Percentiles rank a stretch among this genome's conserved stretches.
Evolutionary conservation across 2,797 vertebrate species (phyloP).

Genomic region (Sebastes iracundus): DNA sequence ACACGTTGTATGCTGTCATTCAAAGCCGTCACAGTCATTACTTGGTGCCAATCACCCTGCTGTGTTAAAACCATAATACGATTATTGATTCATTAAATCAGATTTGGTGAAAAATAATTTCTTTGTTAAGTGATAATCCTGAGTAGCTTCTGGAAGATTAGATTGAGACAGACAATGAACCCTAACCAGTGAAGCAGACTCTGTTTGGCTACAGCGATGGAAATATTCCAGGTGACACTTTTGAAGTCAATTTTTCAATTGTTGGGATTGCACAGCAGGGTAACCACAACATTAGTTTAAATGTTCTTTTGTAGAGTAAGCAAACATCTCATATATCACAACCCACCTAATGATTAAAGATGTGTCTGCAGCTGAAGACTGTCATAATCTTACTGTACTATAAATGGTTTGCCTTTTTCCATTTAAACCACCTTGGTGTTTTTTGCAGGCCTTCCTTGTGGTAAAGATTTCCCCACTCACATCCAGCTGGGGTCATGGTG

Average conservation of each 20-base stretch:
- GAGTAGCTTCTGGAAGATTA: constrained; percentile 42
- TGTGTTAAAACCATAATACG: constrained; percentile 53
- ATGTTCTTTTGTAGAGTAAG: background rate
- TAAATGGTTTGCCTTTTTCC: background rate
- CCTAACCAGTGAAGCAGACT: constrained; percentile 1
- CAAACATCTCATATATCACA: background rate
- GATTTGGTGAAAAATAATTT: constrained; percentile 38
- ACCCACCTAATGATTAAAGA: background rate
- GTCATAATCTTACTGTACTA: background rate
- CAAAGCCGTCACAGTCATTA: constrained; percentile 31
- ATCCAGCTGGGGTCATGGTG: constrained; percentile 46
- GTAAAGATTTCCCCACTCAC: constrained; percentile 29
- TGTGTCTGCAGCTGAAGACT: background rate
- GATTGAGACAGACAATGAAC: constrained; percentile 29
- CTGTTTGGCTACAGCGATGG: background rate
- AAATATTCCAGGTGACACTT: constrained; percentile 20
- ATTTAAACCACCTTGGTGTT: constrained; percentile 14
- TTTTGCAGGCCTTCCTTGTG: constrained; percentile 16
- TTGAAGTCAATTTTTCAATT: background rate
- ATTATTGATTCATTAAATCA: constrained; percentile 59
- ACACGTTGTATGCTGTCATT: constrained; percentile 23
- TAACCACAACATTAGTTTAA: background rate
- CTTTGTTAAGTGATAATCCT: constrained; percentile 48
- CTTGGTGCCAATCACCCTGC: constrained; percentile 38
- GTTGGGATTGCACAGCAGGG: background rate